Evolutionary conservation across 2,113 vertebrate genomes (phyloP).

Genomic region (Dromiciops gliroides): DNA sequence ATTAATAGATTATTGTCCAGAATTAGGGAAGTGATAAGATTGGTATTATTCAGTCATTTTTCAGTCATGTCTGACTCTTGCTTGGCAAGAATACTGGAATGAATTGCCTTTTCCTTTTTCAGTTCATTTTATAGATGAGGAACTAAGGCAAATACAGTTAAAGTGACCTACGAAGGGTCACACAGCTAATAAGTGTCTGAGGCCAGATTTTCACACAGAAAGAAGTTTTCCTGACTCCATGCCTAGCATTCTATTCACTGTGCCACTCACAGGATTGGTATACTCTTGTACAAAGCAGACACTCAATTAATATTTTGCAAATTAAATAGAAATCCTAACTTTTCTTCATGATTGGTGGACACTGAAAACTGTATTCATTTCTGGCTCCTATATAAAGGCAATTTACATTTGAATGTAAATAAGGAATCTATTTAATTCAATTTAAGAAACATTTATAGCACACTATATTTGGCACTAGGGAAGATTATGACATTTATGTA

Average conservation of each 20-base stretch:
- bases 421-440: neutral
- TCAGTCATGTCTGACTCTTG: neutral
- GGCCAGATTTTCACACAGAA: neutral
- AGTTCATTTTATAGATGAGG: neutral
- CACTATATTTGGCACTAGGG: neutral
- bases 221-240: neutral
- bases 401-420: neutral
- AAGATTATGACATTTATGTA: neutral
- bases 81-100: neutral
- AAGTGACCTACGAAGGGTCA: neutral
- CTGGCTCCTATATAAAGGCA: neutral
- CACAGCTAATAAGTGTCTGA: neutral
- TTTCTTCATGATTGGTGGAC: neutral
- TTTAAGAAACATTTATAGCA: neutral
- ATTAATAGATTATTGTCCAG: neutral
- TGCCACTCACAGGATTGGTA: too few relatives aligned
- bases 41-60: neutral
- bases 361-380: neutral
- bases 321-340: neutral
- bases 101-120: neutral
- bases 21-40: neutral
- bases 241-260: neutral
- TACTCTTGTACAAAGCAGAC: neutral
- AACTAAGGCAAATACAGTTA: neutral
- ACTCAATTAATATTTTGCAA: neutral